These are phyloP conservation scores for Halichoeres trimaculatus DNA, from an alignment of 2,113 vertebrate species.

Conservation along the genomic window DNA sequence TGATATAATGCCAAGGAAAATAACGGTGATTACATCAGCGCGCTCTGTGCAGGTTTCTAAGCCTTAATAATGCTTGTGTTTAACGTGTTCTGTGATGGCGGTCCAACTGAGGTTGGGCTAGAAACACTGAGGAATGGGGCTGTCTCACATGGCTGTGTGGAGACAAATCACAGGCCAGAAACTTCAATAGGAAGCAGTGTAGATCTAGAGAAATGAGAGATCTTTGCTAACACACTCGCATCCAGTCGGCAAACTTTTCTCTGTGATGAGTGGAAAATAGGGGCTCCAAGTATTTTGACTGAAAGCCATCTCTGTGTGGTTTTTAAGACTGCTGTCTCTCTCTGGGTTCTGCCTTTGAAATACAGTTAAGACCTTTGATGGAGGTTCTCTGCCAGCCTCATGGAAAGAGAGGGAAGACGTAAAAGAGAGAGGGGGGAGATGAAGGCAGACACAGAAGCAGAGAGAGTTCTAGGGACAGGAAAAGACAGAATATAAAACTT, in stretches of 20 bases:
- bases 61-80: constrained; percentile 89
- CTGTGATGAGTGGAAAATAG: constrained; percentile 84
- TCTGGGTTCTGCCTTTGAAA: constrained; percentile 82
- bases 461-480: constrained; percentile 64
- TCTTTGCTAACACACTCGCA: constrained; percentile 77
- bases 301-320: constrained; percentile 84
- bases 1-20: constrained; percentile 90
- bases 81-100: constrained; percentile 81
- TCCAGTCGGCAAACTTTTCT: constrained; percentile 80
- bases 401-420: constrained; percentile 81
- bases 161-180: constrained; percentile 70
- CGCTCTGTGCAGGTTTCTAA: constrained; percentile 87
- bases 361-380: constrained; percentile 86
- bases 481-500: constrained; percentile 78
- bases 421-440: constrained; percentile 67
- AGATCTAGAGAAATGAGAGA: constrained; percentile 74
- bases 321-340: constrained; percentile 82
- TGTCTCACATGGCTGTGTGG: constrained; percentile 66
- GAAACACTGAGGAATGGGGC: constrained; percentile 62
- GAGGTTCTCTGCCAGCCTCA: constrained; percentile 80
- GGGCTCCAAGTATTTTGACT: constrained; percentile 82
- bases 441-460: constrained; percentile 71
- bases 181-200: constrained; percentile 70
- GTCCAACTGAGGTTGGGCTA: constrained; percentile 64
- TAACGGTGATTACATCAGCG: constrained; percentile 89